phyloP scores from a whole-genome alignment of 2,888 invertebrate species.

The Acrobasis suavella region DNA sequence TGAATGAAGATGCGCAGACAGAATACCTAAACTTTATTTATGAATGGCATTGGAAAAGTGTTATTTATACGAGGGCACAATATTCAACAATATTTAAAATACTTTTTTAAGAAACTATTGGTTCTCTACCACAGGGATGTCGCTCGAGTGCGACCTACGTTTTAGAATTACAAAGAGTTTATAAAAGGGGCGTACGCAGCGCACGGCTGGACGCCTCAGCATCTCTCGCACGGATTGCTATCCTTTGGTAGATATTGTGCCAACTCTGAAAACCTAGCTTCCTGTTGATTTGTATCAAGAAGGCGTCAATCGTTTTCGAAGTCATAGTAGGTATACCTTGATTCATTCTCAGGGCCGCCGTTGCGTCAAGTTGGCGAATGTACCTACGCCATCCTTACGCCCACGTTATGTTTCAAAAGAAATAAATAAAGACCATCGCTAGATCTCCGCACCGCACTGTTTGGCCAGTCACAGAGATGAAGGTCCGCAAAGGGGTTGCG shows the following conservation, averaged over 20 bases:
- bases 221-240: slow-evolving; percentile 40
- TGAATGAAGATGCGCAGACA: neutral
- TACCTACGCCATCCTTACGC: too few species aligned
- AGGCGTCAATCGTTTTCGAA: slow-evolving; percentile 8
- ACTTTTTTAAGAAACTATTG: slow-evolving; percentile 14
- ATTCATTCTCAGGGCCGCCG: neutral
- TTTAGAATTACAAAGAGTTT: slow-evolving; percentile 21
- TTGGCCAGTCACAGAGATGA: too few species aligned
- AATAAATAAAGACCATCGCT: too few species aligned
- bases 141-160: slow-evolving; percentile 8
- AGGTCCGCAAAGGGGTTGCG: too few species aligned
- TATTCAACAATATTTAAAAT: neutral
- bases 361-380: too few species aligned
- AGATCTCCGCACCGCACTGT: too few species aligned
- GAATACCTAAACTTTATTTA: neutral
- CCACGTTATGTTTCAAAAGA: too few species aligned
- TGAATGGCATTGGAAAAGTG: neutral
- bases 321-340: neutral
- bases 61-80: neutral
- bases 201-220: slow-evolving; percentile 1
- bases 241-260: slow-evolving; percentile 3
- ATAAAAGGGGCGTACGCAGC: slow-evolving; percentile 12
- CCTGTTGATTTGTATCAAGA: slow-evolving; percentile 6
- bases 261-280: slow-evolving; percentile 8
- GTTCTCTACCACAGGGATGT: slow-evolving; percentile 8